A percentile compares a stretch with the other conserved stretches of the same genome.
Evolutionary conservation across 1,140 invertebrate species (phyloP).

Genomic region (Psix sp.): DNA sequence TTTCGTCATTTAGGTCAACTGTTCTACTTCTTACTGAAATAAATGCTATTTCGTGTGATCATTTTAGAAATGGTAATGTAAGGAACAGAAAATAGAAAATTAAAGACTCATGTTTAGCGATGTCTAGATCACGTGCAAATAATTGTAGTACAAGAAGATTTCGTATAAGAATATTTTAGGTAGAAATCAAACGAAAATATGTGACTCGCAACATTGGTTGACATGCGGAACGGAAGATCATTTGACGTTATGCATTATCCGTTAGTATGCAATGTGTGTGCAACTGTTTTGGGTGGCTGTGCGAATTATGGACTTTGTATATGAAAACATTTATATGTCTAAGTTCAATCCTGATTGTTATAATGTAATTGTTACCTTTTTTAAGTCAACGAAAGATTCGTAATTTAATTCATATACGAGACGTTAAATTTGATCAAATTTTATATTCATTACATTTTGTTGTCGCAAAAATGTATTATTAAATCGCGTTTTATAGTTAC

Average conservation of each 20-base stretch:
- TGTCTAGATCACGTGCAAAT: slow-evolving; percentile 15
- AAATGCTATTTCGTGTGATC: slow-evolving; percentile 15
- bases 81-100: slow-evolving; percentile 1
- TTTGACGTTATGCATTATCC: slow-evolving; percentile 7
- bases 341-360: slow-evolving; percentile 20
- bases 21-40: slow-evolving; percentile 18
- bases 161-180: slow-evolving; percentile 14
- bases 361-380: slow-evolving; percentile 22
- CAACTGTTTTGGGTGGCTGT: slow-evolving; percentile 2
- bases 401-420: slow-evolving; percentile 22
- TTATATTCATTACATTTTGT: slow-evolving; percentile 15
- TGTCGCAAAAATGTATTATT: background rate
- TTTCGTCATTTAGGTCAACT: no score
- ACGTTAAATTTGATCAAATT: slow-evolving; percentile 26
- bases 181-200: slow-evolving; percentile 19
- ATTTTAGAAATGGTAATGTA: slow-evolving; percentile 16
- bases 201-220: background rate
- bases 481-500: slow-evolving; percentile 3
- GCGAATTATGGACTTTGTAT: slow-evolving; percentile 2
- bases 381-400: slow-evolving; percentile 1
- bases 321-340: slow-evolving; percentile 10
- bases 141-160: slow-evolving; percentile 14
- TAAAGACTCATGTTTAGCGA: background rate
- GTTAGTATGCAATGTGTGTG: slow-evolving; percentile 2
- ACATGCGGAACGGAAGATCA: slow-evolving; percentile 1